phyloP scores from a whole-genome alignment of 2,113 vertebrate genomes.

The Pteropus alecto region DNA sequence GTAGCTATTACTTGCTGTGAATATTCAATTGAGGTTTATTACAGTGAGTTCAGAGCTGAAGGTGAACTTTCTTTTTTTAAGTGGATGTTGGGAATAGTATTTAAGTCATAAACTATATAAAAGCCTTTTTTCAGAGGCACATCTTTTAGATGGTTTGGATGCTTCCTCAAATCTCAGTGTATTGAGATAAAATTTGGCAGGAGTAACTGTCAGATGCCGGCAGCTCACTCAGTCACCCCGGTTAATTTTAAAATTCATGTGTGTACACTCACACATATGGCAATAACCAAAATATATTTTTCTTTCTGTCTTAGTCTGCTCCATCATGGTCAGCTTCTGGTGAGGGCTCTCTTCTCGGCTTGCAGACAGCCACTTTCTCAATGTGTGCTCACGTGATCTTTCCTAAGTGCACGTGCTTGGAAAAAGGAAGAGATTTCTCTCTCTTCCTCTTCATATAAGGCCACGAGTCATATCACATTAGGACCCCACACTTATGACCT shows the following conservation, averaged over 20 bases:
- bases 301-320: not conserved
- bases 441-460: not conserved
- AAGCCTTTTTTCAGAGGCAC: not conserved
- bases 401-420: not conserved
- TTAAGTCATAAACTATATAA: not conserved
- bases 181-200: conserved; percentile 42
- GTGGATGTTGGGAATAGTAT: not conserved
- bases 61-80: not conserved
- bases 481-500: not conserved
- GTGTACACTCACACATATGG: not conserved
- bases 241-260: conserved; percentile 18
- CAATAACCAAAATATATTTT: not conserved
- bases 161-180: not conserved
- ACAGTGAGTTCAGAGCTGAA: not conserved
- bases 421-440: not conserved
- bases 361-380: not conserved
- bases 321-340: not conserved
- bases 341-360: not conserved
- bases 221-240: not conserved
- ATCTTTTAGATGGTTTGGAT: not conserved
- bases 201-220: conserved; percentile 21
- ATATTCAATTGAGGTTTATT: not conserved
- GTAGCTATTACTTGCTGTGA: not conserved
- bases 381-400: no score
- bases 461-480: not conserved